These are phyloP conservation scores for Pangasius mekongensis DNA, from an alignment of 2,797 vertebrate species.

Conservation along the genomic window DNA sequence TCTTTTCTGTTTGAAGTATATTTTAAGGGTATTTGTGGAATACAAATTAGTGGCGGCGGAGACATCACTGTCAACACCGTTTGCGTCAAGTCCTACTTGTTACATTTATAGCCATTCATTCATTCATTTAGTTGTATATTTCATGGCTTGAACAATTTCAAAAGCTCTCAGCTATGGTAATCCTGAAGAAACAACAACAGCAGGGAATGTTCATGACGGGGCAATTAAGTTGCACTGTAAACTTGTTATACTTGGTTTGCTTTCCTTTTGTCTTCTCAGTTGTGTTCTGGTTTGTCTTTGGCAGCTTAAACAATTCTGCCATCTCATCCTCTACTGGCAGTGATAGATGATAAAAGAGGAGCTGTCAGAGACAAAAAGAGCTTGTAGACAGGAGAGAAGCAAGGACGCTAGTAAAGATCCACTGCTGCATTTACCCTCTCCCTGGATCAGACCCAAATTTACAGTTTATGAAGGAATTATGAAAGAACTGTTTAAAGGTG, in stretches of 20 bases:
- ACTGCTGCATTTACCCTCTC: conserved; percentile 39
- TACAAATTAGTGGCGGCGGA: not conserved
- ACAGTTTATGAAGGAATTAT: conserved; percentile 64
- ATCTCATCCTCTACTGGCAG: not conserved
- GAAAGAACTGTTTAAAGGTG: conserved; percentile 51
- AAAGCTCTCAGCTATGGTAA: conserved; percentile 24
- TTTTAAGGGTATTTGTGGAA: not conserved
- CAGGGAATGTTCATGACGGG: conserved; percentile 7
- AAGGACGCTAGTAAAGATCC: not conserved
- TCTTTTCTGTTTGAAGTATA: not conserved
- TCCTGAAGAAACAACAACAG: conserved; percentile 52
- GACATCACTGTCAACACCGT: too few species aligned
- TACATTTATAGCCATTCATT: not conserved
- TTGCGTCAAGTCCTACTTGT: not conserved
- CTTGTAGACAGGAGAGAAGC: not conserved
- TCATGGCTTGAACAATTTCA: not conserved
- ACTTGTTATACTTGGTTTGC: not conserved
- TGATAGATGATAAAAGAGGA: conserved; percentile 22
- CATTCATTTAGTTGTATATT: not conserved
- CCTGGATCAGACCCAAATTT: conserved; percentile 58
- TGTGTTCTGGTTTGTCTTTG: conserved; percentile 11
- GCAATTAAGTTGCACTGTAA: conserved; percentile 28
- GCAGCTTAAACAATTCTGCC: conserved; percentile 24
- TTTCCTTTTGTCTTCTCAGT: conserved; percentile 20
- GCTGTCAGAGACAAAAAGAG: not conserved